These are phyloP conservation scores for Platynereis dumerilii DNA, from an alignment of 2,888 invertebrate genomes.

Conservation along the genomic window DNA sequence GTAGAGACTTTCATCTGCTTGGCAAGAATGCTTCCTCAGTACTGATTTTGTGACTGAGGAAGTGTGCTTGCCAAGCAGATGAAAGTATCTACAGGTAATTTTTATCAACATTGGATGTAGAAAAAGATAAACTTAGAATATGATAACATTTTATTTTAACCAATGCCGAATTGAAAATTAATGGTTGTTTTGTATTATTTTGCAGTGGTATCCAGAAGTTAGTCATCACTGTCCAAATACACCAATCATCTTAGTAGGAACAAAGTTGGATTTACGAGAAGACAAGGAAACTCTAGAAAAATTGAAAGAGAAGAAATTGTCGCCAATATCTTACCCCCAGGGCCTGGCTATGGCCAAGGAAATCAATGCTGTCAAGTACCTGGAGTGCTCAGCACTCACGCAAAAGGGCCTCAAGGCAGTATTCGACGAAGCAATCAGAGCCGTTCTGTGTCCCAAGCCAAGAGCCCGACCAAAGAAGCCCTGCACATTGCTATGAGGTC, in stretches of 20 bases:
- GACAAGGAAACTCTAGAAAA: slow-evolving; percentile 95
- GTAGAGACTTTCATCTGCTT: no score
- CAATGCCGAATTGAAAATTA: no score
- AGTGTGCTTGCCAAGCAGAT: no score
- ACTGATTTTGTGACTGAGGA: no score
- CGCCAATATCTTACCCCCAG: slow-evolving; percentile 96
- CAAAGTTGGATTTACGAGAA: slow-evolving; percentile 96
- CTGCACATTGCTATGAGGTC: slow-evolving; percentile 28
- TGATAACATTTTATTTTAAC: no score
- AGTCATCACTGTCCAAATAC: slow-evolving; percentile 99
- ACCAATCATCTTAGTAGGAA: slow-evolving; percentile 96
- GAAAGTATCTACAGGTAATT: no score
- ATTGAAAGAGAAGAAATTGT: slow-evolving; percentile 91
- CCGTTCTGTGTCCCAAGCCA: slow-evolving; percentile 94
- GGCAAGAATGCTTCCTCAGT: no score
- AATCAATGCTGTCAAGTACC: slow-evolving; percentile 84
- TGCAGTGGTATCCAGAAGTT: slow-evolving; percentile 97
- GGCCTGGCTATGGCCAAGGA: slow-evolving; percentile 75
- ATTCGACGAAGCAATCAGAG: slow-evolving; percentile 95
- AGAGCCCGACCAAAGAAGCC: slow-evolving; percentile 79
- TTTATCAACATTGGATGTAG: no score
- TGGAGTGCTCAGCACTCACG: slow-evolving; percentile 96
- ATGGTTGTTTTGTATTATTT: neutral
- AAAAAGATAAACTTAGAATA: no score
- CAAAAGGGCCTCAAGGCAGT: slow-evolving; percentile 98